Evolutionary conservation across 2,113 vertebrate genomes (phyloP).

Genomic region (Stomatorhinus ivindoensis): DNA sequence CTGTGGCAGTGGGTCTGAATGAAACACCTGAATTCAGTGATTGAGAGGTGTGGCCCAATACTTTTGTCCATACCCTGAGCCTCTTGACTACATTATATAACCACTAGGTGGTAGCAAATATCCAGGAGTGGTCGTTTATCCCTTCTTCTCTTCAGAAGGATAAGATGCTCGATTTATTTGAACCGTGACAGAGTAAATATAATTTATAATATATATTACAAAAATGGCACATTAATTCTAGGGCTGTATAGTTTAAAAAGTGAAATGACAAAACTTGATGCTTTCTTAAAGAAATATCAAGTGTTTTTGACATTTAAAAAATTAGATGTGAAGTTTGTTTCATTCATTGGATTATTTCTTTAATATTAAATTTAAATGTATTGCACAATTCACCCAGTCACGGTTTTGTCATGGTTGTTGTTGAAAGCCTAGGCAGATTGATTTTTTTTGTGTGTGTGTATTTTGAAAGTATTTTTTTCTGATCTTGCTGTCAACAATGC

Average conservation of each 20-base stretch:
- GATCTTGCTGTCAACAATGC: neutral
- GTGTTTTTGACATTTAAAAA: neutral
- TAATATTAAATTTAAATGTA: neutral
- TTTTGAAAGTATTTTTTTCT: neutral
- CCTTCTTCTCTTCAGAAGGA: neutral
- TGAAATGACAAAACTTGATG: neutral
- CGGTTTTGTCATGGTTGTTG: neutral
- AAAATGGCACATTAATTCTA: conserved; percentile 1
- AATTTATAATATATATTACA: neutral
- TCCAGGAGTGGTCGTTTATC: neutral
- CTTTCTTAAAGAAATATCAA: neutral
- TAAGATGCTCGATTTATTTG: neutral
- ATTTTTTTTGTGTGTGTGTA: neutral
- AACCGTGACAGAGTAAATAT: neutral
- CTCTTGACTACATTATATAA: neutral
- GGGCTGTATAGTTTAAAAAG: neutral
- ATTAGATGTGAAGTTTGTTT: neutral
- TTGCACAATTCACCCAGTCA: neutral
- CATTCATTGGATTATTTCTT: neutral
- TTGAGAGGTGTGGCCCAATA: neutral
- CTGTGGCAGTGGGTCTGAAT: neutral
- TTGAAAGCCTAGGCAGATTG: neutral
- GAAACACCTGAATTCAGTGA: neutral
- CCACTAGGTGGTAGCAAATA: conserved; percentile 38
- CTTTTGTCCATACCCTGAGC: neutral